Base-by-base conservation (phyloP, 30 jellyfish, hydroid and myxozoan genomes). In the Phacellophora camtschatica region DNA sequence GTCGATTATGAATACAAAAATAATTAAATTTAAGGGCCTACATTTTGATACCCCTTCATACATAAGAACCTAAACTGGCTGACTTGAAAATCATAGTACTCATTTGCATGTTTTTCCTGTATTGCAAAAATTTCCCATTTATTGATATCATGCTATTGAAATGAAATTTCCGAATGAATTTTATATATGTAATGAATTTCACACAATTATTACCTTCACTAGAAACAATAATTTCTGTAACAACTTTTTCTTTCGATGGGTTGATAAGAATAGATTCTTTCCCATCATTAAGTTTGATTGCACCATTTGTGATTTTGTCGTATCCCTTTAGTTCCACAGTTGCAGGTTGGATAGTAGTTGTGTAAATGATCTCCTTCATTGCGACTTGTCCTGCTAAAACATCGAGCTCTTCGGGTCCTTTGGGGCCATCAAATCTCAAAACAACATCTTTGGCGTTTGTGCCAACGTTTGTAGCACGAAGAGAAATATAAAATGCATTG, bases 281-380 rank as follows among this genome's bases (percentile, higher is more conserved):
- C n/a, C n/a, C n/a, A 46, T 74, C 86, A 43, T 85, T 76, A 6
- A 85, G 31, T 30, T 18, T 33, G 32, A 85, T 45, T 1, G 61
- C 81, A 11, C 32, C 12, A 32, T 66, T 75, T 2, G 83, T 74
- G 16, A 54, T 66, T 51, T 85, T 74, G 13, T 85, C 90, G 69
- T 51, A 73, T 0, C 70, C 96, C 75, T 74, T 74, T 6, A 85
- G 15, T 61, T 74, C 86, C 3, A 74, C 86, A 5, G 96, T 48
- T 5, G 89, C 90, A 4, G 96, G 96, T 20, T 63, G 89, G 58
- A 39, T 33, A 45, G 51, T 48, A 8, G 96, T 62, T 5, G 90
- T 42, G 33, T 61, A 67, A 4, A 76, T 59, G 45, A 85, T 41
- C 27, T 75, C 86, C 20, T 65, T 85, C 24, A 42, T 41, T 66